Evolutionary conservation across 2,888 invertebrate species (phyloP), one percentile per base, ranked within the genome.

Genomic region (Onchidella celtica): DNA sequence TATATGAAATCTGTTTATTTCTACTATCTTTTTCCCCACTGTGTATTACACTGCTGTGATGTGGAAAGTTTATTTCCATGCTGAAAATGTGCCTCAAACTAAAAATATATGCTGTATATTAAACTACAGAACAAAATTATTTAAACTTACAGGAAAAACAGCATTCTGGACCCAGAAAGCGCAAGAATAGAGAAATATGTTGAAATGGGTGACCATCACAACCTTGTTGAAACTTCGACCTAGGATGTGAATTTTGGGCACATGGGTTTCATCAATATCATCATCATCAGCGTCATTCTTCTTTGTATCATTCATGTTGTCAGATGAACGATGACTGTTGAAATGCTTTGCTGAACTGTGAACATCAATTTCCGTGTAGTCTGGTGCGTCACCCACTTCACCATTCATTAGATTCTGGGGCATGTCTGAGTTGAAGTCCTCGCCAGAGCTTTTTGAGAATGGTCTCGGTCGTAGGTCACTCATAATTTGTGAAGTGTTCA

Each of bases 111-210:
- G n/a, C n/a, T n/a, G n/a, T n/a, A n/a, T n/a, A n/a, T n/a, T n/a
- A n/a, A n/a, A n/a, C n/a, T n/a, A n/a, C n/a, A n/a, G n/a, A n/a
- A n/a, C n/a, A n/a, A n/a, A n/a, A n/a, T n/a, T n/a, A n/a, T 1
- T 40, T 21, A 63, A 34, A 75, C 81, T 75, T 34, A 81, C 81
- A 21, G 81, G 81, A 36, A 81, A 75, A 11, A 81, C 81, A n/a
- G 81, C 82, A 40, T 65, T 79, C 69, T 84, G 84, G 24, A 84
- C 80, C 84, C 84, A 84, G 36, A 84, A 84, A 34, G 79, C 79
- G n/a, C 77, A 72, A 29, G 84, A 79, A 65, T 84, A 84, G 11
- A 84, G 61, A 47, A 84, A 84, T 24, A 84, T 82, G 68, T 84
- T 82, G 29, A 82, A 38, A 61, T 84, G 84, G 3, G 84, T 82